Conservation (phyloP, 2,888 invertebrate genomes). For the Sesia apiformis region DNA sequence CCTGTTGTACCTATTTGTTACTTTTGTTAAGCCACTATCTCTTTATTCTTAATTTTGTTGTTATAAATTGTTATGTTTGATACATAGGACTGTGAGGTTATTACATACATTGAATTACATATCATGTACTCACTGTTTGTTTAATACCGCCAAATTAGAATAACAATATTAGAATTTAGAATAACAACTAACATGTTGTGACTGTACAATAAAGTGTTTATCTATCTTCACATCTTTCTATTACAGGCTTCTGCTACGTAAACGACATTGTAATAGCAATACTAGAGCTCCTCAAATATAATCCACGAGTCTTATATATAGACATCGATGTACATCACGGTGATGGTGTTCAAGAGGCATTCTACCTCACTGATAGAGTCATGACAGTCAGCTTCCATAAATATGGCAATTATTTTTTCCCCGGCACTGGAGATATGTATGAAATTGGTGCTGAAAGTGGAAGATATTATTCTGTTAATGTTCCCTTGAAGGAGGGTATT, state of each 20-base stretch:
- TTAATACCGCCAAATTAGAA: too few relatives aligned
- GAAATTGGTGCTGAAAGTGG: constrained; percentile 98
- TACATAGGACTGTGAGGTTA: too few relatives aligned
- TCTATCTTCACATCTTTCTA: neutral
- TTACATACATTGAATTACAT: too few relatives aligned
- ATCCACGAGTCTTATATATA: constrained; percentile 95
- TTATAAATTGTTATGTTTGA: too few relatives aligned
- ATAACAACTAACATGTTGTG: too few relatives aligned
- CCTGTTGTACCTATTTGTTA: too few relatives aligned
- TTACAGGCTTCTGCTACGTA: constrained; percentile 95
- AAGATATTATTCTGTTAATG: constrained; percentile 97
- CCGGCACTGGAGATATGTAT: constrained; percentile 99
- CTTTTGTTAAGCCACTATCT: too few relatives aligned
- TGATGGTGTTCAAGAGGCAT: constrained; percentile 97
- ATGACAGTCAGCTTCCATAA: constrained; percentile 99
- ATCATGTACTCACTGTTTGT: too few relatives aligned
- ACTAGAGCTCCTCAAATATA: constrained; percentile 93
- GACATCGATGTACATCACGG: constrained; percentile 99
- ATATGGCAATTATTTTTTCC: constrained; percentile 98
- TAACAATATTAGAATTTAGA: too few relatives aligned
- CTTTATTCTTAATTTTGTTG: too few relatives aligned
- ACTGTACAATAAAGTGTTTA: too few relatives aligned
- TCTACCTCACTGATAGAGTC: constrained; percentile 96
- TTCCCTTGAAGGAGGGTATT: constrained; percentile 97
- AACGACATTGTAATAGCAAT: constrained; percentile 99